phyloP scores from a whole-genome alignment of 2,888 invertebrate species.

The Diplolepis rosae region DNA sequence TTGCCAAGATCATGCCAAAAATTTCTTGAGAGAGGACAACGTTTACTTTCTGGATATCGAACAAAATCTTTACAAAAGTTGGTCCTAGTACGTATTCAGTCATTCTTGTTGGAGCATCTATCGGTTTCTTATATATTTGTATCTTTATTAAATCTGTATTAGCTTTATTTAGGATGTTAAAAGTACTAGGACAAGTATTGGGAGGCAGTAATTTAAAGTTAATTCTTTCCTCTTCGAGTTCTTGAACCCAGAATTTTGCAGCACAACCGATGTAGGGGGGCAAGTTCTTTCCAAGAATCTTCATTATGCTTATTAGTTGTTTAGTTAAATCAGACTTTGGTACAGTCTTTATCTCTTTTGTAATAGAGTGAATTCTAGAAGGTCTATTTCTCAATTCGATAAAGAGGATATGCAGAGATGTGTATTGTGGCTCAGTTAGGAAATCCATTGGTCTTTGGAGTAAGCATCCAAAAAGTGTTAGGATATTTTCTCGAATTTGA shows the following conservation, averaged over 20 bases:
- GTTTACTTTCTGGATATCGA: constrained; percentile 15
- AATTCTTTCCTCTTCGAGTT: background rate
- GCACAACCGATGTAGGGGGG: constrained; percentile 45
- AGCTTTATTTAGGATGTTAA: constrained; percentile 18
- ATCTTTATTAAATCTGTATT: background rate
- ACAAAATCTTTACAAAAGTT: constrained; percentile 44
- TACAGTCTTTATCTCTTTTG: constrained; percentile 9
- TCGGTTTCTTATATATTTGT: background rate
- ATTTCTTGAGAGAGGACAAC: constrained; percentile 43
- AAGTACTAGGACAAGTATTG: background rate
- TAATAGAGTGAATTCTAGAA: constrained; percentile 39
- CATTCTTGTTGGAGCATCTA: background rate
- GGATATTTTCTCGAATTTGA: constrained; percentile 47
- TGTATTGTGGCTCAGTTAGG: constrained; percentile 47
- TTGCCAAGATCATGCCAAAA: constrained; percentile 46
- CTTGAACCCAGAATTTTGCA: constrained; percentile 37
- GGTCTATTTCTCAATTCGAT: constrained; percentile 44
- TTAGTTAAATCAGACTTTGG: constrained; percentile 1
- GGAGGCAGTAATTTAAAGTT: background rate
- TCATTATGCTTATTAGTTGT: constrained; percentile 48
- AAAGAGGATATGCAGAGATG: constrained; percentile 46
- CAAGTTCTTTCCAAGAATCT: constrained; percentile 38
- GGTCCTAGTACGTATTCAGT: constrained; percentile 41
- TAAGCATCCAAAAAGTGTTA: constrained; percentile 50
- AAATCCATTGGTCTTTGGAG: constrained; percentile 40